phyloP scores from a whole-genome alignment of 2,113 vertebrate species.

The Prinia subflava region DNA sequence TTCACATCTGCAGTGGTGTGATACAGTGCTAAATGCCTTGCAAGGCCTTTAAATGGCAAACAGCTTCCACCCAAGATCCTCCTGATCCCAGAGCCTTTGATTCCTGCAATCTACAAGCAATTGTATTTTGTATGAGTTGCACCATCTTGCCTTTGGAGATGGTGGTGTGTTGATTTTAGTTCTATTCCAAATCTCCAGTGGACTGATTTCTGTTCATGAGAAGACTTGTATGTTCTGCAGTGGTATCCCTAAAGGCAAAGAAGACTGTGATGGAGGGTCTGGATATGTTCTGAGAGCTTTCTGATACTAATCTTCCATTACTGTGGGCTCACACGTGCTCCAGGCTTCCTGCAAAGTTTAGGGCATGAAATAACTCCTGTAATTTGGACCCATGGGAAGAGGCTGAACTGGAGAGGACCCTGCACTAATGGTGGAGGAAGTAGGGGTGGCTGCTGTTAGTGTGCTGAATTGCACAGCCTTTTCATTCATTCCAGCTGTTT shows the following conservation, averaged over 20 bases:
- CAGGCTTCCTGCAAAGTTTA: not conserved
- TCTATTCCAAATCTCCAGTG: not conserved
- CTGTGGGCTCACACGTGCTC: not conserved
- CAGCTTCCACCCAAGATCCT: not conserved
- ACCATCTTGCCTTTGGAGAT: not conserved
- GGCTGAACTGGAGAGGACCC: not conserved
- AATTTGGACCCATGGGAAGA: not conserved
- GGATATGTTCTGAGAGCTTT: not conserved
- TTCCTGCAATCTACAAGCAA: not conserved
- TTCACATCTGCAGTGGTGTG: not conserved
- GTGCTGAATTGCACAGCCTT: not conserved
- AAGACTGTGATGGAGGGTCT: not conserved
- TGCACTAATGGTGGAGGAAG: not conserved
- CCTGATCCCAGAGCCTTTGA: not conserved
- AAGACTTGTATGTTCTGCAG: not conserved
- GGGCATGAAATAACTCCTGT: not conserved
- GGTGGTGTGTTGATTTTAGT: not conserved
- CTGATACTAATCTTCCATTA: not conserved
- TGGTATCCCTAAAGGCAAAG: not conserved
- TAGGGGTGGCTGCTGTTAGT: not conserved
- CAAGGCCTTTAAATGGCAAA: not conserved
- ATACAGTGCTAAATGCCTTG: not conserved
- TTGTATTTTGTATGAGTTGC: not conserved
- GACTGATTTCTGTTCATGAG: not conserved
- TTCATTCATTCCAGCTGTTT: slow-evolving; percentile 46